Conservation (phyloP, 2,113 vertebrate species). For the Centrocercus urophasianus region DNA sequence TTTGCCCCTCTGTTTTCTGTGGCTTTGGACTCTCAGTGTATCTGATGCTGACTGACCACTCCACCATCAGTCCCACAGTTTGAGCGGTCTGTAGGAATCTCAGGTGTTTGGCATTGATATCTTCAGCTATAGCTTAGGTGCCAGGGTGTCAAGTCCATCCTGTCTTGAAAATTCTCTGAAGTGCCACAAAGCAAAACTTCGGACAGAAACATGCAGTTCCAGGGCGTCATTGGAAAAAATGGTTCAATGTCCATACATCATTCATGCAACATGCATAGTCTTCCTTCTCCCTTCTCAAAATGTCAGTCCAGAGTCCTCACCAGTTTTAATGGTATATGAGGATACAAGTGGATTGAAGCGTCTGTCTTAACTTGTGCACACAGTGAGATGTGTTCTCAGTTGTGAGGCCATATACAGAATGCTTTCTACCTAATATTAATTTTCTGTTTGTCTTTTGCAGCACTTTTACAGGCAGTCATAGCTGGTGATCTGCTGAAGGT, state of each 20-base stretch:
- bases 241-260: not conserved
- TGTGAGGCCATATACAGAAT: not conserved
- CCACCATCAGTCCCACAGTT: not conserved
- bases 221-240: not conserved
- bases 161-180: not conserved
- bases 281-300: not conserved
- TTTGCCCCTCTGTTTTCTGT: not conserved
- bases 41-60: not conserved
- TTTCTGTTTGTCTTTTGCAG: slow-evolving; percentile 76
- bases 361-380: not conserved
- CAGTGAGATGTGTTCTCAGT: not conserved
- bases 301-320: not conserved
- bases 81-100: not conserved
- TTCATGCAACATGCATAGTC: not conserved
- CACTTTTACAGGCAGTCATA: slow-evolving; percentile 82
- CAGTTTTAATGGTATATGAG: not conserved
- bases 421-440: slow-evolving; percentile 49
- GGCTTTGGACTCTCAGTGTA: not conserved
- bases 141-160: not conserved
- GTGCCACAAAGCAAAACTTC: not conserved
- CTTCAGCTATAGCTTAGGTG: not conserved
- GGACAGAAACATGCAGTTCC: not conserved
- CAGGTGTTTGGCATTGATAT: not conserved
- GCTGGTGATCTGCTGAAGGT: slow-evolving; percentile 83
- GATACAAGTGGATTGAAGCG: not conserved